Conservation (phyloP, 2,113 vertebrate genomes). For the Thinocorus orbignyianus region DNA sequence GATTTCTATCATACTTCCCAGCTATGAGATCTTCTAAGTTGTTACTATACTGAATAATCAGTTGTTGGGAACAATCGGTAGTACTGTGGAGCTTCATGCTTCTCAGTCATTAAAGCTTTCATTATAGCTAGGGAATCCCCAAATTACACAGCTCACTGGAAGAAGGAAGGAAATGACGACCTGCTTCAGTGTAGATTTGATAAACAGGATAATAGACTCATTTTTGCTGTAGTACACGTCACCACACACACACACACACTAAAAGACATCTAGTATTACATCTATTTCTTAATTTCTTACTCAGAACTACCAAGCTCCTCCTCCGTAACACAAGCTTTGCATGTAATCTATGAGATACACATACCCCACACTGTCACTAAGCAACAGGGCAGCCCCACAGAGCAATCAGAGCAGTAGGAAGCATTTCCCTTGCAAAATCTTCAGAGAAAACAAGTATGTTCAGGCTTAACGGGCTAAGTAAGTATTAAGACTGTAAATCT, state of each 20-base stretch:
- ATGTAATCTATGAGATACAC: background rate
- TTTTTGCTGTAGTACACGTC: background rate
- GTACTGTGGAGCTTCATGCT: background rate
- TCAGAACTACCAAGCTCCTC: background rate
- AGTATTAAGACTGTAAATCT: background rate
- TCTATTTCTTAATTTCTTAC: background rate
- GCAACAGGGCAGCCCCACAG: background rate
- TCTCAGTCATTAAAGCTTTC: background rate
- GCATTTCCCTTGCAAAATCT: background rate
- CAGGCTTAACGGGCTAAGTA: background rate
- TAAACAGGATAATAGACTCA: background rate
- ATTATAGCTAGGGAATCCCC: background rate
- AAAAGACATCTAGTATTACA: accelerated
- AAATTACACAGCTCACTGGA: background rate
- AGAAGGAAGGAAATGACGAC: background rate
- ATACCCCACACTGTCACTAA: accelerated
- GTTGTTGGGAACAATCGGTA: background rate
- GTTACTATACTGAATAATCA: background rate
- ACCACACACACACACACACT: background rate
- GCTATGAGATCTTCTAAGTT: background rate
- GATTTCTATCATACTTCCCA: background rate
- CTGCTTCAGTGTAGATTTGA: background rate
- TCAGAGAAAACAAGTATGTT: background rate
- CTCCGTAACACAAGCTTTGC: background rate
- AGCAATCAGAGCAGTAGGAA: background rate